phyloP scores from a whole-genome alignment of 2,888 invertebrate species.

The Zygothrica quintamaculata region DNA sequence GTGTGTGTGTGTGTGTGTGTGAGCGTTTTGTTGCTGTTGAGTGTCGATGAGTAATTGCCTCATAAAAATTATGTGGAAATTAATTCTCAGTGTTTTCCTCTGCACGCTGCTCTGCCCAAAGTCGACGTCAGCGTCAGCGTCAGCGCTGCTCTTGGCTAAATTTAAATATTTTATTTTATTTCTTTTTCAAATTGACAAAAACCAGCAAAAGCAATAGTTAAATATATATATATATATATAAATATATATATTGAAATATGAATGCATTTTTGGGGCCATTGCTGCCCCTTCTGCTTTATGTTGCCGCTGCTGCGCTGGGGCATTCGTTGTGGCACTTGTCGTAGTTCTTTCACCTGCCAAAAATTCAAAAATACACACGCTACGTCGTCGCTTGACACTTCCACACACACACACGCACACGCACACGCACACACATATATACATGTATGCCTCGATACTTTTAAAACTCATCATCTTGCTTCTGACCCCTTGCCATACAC shows the following conservation, averaged over 20 bases:
- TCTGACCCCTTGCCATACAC: background rate
- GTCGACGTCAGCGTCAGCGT: slow-evolving; percentile 17
- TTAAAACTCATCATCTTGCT: no score
- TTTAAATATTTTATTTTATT: no score
- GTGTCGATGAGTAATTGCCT: slow-evolving; percentile 81
- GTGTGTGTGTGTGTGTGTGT: slow-evolving; percentile 8
- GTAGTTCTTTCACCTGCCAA: slow-evolving; percentile 77
- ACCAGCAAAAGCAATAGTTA: background rate
- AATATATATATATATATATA: slow-evolving; percentile 36
- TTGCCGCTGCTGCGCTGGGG: slow-evolving; percentile 35
- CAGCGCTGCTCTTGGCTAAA: slow-evolving; percentile 43
- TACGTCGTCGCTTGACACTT: slow-evolving; percentile 70
- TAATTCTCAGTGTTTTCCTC: slow-evolving; percentile 72
- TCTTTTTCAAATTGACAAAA: slow-evolving; percentile 32
- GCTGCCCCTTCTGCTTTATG: slow-evolving; percentile 2
- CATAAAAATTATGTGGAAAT: slow-evolving; percentile 81
- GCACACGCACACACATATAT: no score
- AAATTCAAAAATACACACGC: slow-evolving; percentile 64
- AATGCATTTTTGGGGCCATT: slow-evolving; percentile 61
- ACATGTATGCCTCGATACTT: slow-evolving; percentile 35
- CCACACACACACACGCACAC: no score
- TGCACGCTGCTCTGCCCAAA: slow-evolving; percentile 14
- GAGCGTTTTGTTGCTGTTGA: slow-evolving; percentile 24
- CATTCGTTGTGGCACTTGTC: slow-evolving; percentile 72
- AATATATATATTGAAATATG: slow-evolving; percentile 78